Evolutionary conservation across 2,113 vertebrate genomes (phyloP), one percentile per base, ranked within the genome.

Genomic region (Orthonyx spaldingii): DNA sequence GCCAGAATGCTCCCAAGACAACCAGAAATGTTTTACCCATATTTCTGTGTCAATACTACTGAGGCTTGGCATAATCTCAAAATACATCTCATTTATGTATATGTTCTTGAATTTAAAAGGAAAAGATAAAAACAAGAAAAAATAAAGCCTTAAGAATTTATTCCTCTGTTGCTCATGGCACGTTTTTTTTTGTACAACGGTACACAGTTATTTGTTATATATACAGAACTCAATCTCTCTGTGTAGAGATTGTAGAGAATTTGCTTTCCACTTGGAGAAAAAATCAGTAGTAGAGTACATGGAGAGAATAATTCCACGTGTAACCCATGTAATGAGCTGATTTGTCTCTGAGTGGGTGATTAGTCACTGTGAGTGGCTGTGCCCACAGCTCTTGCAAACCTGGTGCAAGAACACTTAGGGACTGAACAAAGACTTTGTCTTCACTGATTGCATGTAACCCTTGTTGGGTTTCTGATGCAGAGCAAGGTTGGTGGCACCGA

Each of bases 151-250:
- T 79, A n/a, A 82, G 22, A 28, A 5, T 61, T 74, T 53, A 83
- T 53, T 44, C 14, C 9, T 41, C 13, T 0, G 0, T 59, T 33
- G 32, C 30, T 44, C 3, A 6, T 16, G 5, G 22, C 41, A 35
- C 6, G 13, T 49, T 9, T 71, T 9, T 71, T 9, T 52, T 27
- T 39, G 26, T 47, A 13, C 11, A 90, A 23, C 5, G 42, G 20
- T 9, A 13, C 28, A 78, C n/a, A 85, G 55, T 44, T 52, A 7
- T 60, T 75, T 86, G 18, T 69, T 76, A 14, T 46, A 6, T n/a
- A 42, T 2, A 23, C 22, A 72, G 23, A n/a, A n/a, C 10, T 82
- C 9, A 6, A 18, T 32, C 44, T 64, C 1, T 11, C 10, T 42
- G 1, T 55, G 10, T 6, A 37, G 32, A 32, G n/a, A 49, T 37